phyloP scores from a whole-genome alignment of 2,113 vertebrate species.

The Corapipo altera region DNA sequence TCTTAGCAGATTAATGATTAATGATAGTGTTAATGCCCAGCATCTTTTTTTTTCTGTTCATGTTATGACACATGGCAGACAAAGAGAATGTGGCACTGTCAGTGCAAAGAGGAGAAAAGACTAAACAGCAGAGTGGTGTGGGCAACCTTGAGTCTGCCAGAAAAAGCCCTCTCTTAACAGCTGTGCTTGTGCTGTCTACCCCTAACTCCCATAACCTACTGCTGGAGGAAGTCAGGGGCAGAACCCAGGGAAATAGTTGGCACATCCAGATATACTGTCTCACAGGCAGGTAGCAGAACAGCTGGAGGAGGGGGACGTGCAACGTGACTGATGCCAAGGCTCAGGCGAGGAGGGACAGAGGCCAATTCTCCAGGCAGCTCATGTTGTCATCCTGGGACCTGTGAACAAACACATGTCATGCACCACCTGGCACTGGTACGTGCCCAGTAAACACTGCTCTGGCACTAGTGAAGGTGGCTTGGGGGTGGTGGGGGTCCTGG shows the following conservation, averaged over 20 bases:
- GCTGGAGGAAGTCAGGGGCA: neutral
- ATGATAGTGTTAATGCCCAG: neutral
- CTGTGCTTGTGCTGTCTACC: neutral
- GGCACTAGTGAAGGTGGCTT: neutral
- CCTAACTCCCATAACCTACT: neutral
- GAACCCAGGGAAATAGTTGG: neutral
- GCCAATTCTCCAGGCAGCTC: neutral
- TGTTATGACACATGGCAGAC: neutral
- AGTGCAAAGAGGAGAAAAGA: neutral
- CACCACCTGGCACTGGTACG: neutral
- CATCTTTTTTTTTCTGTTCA: neutral
- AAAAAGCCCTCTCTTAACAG: neutral
- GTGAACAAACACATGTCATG: neutral
- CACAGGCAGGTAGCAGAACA: neutral
- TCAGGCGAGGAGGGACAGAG: neutral
- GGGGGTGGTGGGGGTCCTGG: neutral
- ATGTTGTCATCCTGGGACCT: neutral
- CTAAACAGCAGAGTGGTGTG: fast-evolving
- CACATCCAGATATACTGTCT: neutral
- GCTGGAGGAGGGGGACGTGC: neutral
- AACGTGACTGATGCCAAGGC: neutral
- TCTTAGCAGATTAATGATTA: neutral
- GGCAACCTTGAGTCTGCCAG: neutral
- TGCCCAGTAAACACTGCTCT: neutral
- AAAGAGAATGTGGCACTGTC: neutral